Evolutionary conservation across 2,888 invertebrate species (phyloP).

Genomic region (Nephrotoma guestfalica): DNA sequence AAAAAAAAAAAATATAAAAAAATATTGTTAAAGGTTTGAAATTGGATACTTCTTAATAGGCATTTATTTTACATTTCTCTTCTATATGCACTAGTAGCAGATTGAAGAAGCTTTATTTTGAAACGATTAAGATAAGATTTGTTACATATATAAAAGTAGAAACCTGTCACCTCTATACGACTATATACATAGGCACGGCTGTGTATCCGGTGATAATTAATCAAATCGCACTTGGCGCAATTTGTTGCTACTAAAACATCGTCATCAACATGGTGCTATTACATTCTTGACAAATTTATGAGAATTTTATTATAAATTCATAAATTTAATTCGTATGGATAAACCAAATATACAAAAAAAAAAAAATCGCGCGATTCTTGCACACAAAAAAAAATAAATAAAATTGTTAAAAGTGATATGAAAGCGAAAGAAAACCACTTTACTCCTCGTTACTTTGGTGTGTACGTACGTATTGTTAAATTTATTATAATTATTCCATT

Average conservation of each 20-base stretch:
- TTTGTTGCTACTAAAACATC: background rate
- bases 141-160: background rate
- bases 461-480: background rate
- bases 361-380: background rate
- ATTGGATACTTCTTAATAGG: background rate
- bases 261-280: background rate
- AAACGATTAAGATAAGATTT: background rate
- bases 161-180: background rate
- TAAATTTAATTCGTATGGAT: background rate
- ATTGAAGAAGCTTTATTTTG: background rate
- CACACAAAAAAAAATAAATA: background rate
- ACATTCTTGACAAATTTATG: slow-evolving; percentile 2
- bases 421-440: background rate
- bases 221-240: background rate
- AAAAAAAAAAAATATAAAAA: too few relatives aligned
- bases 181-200: background rate
- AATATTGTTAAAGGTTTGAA: background rate
- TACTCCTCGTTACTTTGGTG: background rate
- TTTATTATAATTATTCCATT: background rate
- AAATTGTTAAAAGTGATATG: background rate
- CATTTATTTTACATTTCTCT: background rate
- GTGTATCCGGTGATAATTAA: background rate
- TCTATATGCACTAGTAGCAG: background rate
- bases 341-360: background rate
- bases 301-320: background rate